A percentile compares a stretch with the other conserved stretches of the same genome.
phyloP scores from a whole-genome alignment of 2,888 invertebrate genomes.

The Lordiphosa fenestrarum region DNA sequence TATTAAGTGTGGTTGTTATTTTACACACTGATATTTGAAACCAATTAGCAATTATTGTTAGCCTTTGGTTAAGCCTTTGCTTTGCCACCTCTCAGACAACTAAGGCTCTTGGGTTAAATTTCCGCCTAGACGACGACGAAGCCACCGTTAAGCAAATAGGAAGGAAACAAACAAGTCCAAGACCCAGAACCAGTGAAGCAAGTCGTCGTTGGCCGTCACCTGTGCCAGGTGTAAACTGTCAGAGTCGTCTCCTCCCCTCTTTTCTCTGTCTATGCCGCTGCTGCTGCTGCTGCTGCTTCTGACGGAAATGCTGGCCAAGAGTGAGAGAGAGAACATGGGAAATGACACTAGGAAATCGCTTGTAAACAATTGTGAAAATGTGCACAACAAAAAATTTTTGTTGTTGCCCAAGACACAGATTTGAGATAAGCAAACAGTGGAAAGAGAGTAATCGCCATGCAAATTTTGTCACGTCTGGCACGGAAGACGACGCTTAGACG shows the following conservation, averaged over 20 bases:
- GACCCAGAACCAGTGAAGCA: constrained; percentile 63
- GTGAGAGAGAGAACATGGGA: constrained; percentile 54
- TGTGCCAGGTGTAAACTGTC: constrained; percentile 76
- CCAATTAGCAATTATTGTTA: no score
- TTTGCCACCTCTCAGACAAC: no score
- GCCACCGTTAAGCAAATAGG: constrained; percentile 68
- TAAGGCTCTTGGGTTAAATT: constrained; percentile 23
- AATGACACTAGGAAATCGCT: constrained; percentile 74
- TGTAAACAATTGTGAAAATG: constrained; percentile 47
- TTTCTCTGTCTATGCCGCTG: constrained; percentile 42
- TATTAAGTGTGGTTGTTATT: no score
- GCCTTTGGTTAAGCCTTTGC: no score
- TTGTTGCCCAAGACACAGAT: no score
- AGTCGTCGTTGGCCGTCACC: constrained; percentile 62
- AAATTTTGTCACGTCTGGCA: no score
- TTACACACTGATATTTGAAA: no score
- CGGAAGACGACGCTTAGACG: no score
- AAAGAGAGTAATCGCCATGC: no score
- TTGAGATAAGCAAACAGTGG: no score
- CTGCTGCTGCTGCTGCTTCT: constrained; percentile 4
- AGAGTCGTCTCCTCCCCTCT: neutral
- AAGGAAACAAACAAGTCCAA: constrained; percentile 60
- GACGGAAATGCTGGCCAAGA: constrained; percentile 61
- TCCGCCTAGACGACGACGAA: constrained; percentile 41
- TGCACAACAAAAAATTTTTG: no score